Base-by-base conservation (phyloP, 2,888 invertebrate genomes). In the Pyrocoelia pectoralis region DNA sequence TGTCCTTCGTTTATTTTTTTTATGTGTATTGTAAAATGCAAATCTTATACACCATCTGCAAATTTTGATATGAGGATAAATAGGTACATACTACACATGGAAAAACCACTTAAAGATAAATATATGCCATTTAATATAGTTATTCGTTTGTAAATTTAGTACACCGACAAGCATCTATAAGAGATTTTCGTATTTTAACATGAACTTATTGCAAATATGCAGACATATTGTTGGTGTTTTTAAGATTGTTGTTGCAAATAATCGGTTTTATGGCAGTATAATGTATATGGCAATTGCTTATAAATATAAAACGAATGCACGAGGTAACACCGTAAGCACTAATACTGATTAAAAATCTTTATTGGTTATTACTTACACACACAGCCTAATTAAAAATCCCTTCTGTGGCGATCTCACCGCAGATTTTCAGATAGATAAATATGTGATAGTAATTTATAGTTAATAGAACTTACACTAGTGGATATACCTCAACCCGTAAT, bases 61-160 rank as follows among this genome's bases (percentile, higher is more conserved):
- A n/a, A 43, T 43, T 15, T 43, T 2, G 15, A 43, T 13, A 15
- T 8, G 15, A 13, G 12, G 13, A 13, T 43, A 43, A 49, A 50
- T 17, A 24, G 24, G 6, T 24, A 24, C 6, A 33, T 52, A 43
- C 43, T 33, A 29, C 29, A 53, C 51, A 59, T 52, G 58, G 50
- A 28, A 52, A 59, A 59, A 52, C 58, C 24, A 53, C 53, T 59
- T 59, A 46, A 59, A 57, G 55, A 56, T 64, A 74, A 77, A 74
- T 72, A 76, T 76, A 71, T 72, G 74, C 75, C 74, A 74, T 77
- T 79, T 79, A 79, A 79, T 80, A 79, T 76, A 80, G 79, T 76
- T 77, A 78, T 80, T 80, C 71, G 68, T 73, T 77, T 78, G 77
- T 77, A 76, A 79, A 77, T 78, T 79, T 79, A 78, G 71, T 77